Base-by-base conservation (phyloP, 1,140 invertebrate genomes). In the Lepidotrigona ventralis region DNA sequence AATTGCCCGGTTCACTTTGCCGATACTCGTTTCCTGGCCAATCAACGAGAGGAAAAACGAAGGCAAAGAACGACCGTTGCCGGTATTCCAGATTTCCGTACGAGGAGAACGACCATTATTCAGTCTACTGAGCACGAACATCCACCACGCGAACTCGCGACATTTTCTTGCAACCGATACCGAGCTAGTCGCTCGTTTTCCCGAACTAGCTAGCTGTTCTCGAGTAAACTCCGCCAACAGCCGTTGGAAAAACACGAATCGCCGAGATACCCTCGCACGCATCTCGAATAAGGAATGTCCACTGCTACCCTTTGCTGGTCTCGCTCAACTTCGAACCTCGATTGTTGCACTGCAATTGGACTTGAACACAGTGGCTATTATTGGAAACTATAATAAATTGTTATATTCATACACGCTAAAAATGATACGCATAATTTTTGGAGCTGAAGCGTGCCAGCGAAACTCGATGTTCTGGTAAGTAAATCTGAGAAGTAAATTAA, bases 71-170 rank as follows among this genome's bases (percentile, higher is more conserved):
- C 14, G 4, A 29, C 53, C 17, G 54, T 29, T 15, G 51, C 63
- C n/a, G 23, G 68, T 54, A 80, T 76, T 85, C 58, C 60, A n/a
- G 58, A 64, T 90, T 86, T 89, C 90, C 89, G 89, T 90, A 85
- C 81, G 81, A 71, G 81, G 83, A 87, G 74, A 89, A 76, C 53
- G 26, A 81, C 60, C 19, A 75, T 88, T 83, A 81, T 54, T 89
- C 83, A 33, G 78, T 82, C 72, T 72, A 60, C 81, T 39, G 82
- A 21, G 56, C 76, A 83, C 76, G 79, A 86, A 80, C 81, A 58
- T 66, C 51, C 86, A 73, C 82, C 69, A 53, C 46, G 81, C 39
- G 81, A 86, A 81, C 87, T 53, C 54, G 29, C 51, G 51, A 26
- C 60, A 58, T 81, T 87, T 89, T 82, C 72, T 84, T 80, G 56